These are phyloP conservation scores for Ceratina japonica DNA, from an alignment of 1,140 invertebrate genomes.

Conservation along the genomic window DNA sequence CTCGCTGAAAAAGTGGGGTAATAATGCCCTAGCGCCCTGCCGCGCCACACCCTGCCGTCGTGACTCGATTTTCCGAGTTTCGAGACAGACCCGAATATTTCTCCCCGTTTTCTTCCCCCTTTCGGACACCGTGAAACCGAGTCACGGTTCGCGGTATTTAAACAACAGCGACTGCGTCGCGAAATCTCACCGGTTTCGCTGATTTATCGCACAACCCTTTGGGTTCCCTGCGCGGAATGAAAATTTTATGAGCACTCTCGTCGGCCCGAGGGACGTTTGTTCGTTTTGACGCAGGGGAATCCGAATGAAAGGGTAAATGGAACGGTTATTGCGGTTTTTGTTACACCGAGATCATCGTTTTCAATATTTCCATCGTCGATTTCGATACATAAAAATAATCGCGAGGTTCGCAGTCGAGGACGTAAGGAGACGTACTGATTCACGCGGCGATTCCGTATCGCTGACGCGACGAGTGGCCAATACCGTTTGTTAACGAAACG, in stretches of 20 bases:
- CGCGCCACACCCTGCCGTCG: constrained; percentile 11
- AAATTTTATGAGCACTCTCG: constrained; percentile 7
- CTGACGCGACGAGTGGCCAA: too few relatives aligned
- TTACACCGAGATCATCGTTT: too few relatives aligned
- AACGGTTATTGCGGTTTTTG: too few relatives aligned
- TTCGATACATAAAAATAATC: too few relatives aligned
- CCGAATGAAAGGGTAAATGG: too few relatives aligned
- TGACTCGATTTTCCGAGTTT: background rate
- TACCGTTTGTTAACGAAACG: too few relatives aligned
- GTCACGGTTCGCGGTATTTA: background rate
- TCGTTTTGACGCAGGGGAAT: background rate
- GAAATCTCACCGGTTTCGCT: background rate
- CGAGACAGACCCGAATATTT: constrained; percentile 16
- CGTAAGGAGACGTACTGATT: too few relatives aligned
- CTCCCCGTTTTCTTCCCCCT: constrained; percentile 28
- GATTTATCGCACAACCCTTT: background rate
- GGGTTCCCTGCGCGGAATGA: background rate
- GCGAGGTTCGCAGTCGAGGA: too few relatives aligned
- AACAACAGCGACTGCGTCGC: too few relatives aligned
- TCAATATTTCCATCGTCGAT: too few relatives aligned
- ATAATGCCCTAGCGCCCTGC: constrained; percentile 45
- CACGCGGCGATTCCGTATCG: too few relatives aligned
- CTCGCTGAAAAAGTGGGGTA: constrained; percentile 47
- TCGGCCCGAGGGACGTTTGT: too few relatives aligned
- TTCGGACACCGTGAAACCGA: background rate